Evolutionary conservation across 2,888 invertebrate species (phyloP).

Genomic region (Notodonta ziczac): DNA sequence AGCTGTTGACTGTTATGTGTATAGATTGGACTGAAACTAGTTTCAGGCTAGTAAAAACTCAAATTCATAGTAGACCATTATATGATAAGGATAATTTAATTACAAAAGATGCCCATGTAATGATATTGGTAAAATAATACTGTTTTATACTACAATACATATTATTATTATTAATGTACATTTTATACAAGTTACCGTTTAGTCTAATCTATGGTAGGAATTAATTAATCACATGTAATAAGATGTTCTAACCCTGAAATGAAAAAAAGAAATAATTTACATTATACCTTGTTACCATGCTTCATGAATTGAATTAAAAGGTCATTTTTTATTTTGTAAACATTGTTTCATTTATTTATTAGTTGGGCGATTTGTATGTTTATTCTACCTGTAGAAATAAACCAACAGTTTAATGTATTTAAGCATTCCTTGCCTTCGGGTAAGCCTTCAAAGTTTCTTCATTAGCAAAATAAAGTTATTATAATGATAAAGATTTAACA

Average conservation of each 20-base stretch:
- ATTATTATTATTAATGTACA: constrained; percentile 65
- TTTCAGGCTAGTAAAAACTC: constrained; percentile 75
- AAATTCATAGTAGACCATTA: constrained; percentile 66
- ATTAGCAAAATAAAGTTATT: too few relatives aligned
- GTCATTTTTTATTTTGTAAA: constrained; percentile 83
- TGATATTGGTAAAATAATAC: constrained; percentile 63
- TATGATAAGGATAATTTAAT: constrained; percentile 70
- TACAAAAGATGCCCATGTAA: constrained; percentile 62
- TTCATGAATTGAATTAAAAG: constrained; percentile 83
- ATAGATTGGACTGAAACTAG: constrained; percentile 56
- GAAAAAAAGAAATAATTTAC: constrained; percentile 75
- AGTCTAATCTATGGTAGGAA: constrained; percentile 79
- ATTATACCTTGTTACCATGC: constrained; percentile 84
- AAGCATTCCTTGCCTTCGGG: too few relatives aligned
- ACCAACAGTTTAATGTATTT: neutral
- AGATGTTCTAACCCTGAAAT: constrained; percentile 77
- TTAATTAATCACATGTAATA: constrained; percentile 74
- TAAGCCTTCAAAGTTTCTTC: too few relatives aligned
- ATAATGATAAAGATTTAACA: too few relatives aligned
- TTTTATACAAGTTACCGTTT: constrained; percentile 84
- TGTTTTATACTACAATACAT: constrained; percentile 70
- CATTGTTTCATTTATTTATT: constrained; percentile 48
- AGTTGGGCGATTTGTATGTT: too few relatives aligned
- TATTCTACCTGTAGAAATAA: constrained; percentile 3
- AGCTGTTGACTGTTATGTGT: constrained; percentile 49